Evolutionary conservation across 2,888 invertebrate species (phyloP).

Genomic region (Lepidocyrtinus sp.): DNA sequence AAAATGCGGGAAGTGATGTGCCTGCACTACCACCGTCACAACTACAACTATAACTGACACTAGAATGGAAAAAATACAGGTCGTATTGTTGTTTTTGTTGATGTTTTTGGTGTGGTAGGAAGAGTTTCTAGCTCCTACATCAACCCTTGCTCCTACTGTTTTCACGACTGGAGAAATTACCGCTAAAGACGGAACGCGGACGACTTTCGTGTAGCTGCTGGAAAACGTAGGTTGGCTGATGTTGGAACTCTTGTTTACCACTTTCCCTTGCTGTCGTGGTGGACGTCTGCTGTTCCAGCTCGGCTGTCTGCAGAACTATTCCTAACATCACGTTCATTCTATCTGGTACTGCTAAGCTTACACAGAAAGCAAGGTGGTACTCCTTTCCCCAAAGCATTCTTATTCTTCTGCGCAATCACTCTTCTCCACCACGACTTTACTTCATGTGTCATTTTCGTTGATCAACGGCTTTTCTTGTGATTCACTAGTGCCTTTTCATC

Average conservation of each 20-base stretch:
- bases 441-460: conserved; percentile 41
- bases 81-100: conserved; percentile 15
- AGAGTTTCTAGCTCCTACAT: not conserved
- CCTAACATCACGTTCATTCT: not conserved
- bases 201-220: not conserved
- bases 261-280: conserved; percentile 1
- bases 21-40: conserved; percentile 15
- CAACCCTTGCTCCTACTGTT: conserved; percentile 6
- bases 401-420: conserved; percentile 57
- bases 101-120: not conserved
- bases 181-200: not conserved
- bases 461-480: conserved; percentile 22
- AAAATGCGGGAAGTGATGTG: conserved; percentile 15
- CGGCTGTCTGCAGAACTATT: not conserved
- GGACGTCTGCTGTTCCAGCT: not conserved
- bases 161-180: not conserved
- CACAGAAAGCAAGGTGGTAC: not conserved
- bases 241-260: conserved; percentile 5
- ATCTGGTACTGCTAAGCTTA: not conserved
- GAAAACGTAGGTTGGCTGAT: not conserved
- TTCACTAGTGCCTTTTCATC: conserved; percentile 14
- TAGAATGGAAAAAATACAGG: not conserved
- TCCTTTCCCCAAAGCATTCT: conserved; percentile 28
- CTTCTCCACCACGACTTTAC: conserved; percentile 20
- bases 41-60: conserved; percentile 17